Evolutionary conservation across 2,888 invertebrate genomes (phyloP).

Genomic region (Falcaria lacertinaria): DNA sequence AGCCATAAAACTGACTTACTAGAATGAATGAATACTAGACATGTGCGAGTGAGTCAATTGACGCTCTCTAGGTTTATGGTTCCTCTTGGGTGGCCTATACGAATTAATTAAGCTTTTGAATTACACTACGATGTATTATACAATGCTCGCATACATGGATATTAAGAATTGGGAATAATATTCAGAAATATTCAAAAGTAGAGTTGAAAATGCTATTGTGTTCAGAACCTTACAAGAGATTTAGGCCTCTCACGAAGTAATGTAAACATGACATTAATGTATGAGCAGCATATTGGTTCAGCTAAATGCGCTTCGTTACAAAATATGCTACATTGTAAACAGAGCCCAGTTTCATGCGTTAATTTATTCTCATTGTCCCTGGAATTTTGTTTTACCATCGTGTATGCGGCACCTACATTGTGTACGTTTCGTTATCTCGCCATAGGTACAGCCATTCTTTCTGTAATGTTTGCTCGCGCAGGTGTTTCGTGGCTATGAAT

Average conservation of each 20-base stretch:
- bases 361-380: slow-evolving; percentile 35
- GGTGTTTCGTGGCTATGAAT: slow-evolving; percentile 38
- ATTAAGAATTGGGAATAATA: neutral
- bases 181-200: too few species aligned
- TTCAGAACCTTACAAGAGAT: neutral
- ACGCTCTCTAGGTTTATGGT: too few species aligned
- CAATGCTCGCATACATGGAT: neutral
- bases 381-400: slow-evolving; percentile 30
- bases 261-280: neutral
- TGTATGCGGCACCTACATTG: slow-evolving; percentile 6
- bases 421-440: slow-evolving; percentile 29
- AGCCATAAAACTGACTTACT: neutral
- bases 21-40: too few species aligned
- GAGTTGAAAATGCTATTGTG: neutral
- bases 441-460: slow-evolving; percentile 22
- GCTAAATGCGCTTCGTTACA: slow-evolving; percentile 2
- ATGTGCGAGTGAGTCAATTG: too few species aligned
- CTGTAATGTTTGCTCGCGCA: slow-evolving; percentile 26
- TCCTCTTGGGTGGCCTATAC: neutral
- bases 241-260: neutral
- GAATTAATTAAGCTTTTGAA: neutral
- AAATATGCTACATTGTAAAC: slow-evolving; percentile 17
- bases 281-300: slow-evolving; percentile 1
- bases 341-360: slow-evolving; percentile 22
- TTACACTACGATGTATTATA: neutral